Percentiles rank a stretch among this genome's conserved stretches.
These are phyloP conservation scores for Phylloscopus collybita DNA, from an alignment of 2,797 vertebrate species.

Conservation along the genomic window DNA sequence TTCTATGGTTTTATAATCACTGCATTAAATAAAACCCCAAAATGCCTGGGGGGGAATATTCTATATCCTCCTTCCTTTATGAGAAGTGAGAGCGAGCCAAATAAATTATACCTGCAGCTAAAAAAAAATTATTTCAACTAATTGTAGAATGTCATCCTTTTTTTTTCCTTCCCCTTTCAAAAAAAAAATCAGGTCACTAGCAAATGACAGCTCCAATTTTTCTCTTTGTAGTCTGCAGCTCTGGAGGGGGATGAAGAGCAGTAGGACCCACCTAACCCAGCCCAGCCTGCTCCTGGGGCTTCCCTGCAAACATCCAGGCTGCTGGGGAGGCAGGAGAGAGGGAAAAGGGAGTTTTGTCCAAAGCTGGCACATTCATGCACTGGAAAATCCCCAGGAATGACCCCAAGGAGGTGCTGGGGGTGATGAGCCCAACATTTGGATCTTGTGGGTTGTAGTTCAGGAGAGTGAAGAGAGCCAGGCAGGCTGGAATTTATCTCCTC, in stretches of 20 bases:
- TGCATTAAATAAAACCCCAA: neutral
- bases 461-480: neutral
- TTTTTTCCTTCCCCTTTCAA: neutral
- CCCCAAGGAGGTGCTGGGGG: neutral
- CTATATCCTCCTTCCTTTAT: neutral
- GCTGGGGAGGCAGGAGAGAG: neutral
- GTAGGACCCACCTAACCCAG: neutral
- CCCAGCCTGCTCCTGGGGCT: neutral
- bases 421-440: neutral
- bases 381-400: accelerated
- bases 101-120: neutral
- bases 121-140: neutral
- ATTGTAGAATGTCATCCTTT: neutral
- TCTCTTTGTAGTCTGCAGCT: neutral
- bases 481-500: neutral
- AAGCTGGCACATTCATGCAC: accelerated
- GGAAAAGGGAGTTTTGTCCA: neutral
- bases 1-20: neutral
- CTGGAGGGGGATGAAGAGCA: neutral
- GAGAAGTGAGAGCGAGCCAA: neutral
- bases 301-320: neutral
- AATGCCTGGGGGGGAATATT: neutral
- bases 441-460: no score
- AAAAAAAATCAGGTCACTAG: constrained; percentile 9
- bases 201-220: neutral